Conservation (phyloP, 2,113 vertebrate species). For the Engystomops pustulosus region DNA sequence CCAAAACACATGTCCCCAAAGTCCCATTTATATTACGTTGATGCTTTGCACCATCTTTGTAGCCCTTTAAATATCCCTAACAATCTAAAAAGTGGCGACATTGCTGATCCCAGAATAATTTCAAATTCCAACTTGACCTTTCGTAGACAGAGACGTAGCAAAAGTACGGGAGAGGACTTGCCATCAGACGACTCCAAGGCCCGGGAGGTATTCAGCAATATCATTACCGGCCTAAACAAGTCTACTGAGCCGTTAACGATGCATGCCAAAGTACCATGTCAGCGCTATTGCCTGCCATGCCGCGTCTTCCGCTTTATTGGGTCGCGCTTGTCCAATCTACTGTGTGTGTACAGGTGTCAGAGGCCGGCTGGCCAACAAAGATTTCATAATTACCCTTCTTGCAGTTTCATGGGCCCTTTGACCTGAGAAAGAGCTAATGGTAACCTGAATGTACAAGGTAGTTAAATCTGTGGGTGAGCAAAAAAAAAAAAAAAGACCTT, state of each 20-base stretch:
- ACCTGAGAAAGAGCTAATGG: slow-evolving; percentile 19
- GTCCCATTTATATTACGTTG: too few species aligned
- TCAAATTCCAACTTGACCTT: background rate
- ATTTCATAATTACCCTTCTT: slow-evolving; percentile 38
- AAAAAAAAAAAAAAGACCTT: slow-evolving; percentile 26
- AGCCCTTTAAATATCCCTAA: background rate
- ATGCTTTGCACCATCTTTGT: too few species aligned
- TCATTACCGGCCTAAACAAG: slow-evolving; percentile 10
- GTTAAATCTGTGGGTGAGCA: slow-evolving; percentile 1
- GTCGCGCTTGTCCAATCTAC: slow-evolving; percentile 22
- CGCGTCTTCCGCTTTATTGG: background rate
- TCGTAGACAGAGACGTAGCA: too few species aligned
- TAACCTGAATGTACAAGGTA: slow-evolving; percentile 9
- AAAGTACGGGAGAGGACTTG: background rate
- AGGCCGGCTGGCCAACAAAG: slow-evolving; percentile 1
- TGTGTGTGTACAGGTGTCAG: slow-evolving; percentile 15
- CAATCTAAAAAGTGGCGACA: background rate
- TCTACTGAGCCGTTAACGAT: slow-evolving; percentile 34
- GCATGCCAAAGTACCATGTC: background rate
- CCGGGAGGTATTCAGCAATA: background rate
- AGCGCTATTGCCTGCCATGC: background rate
- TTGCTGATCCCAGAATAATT: background rate
- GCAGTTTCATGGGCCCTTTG: background rate
- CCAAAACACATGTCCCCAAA: too few species aligned
- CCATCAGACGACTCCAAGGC: slow-evolving; percentile 23